A percentile compares a stretch with the other conserved stretches of the same genome.
phyloP scores from a whole-genome alignment of 1,140 invertebrate genomes.

The Planococcus citri region DNA sequence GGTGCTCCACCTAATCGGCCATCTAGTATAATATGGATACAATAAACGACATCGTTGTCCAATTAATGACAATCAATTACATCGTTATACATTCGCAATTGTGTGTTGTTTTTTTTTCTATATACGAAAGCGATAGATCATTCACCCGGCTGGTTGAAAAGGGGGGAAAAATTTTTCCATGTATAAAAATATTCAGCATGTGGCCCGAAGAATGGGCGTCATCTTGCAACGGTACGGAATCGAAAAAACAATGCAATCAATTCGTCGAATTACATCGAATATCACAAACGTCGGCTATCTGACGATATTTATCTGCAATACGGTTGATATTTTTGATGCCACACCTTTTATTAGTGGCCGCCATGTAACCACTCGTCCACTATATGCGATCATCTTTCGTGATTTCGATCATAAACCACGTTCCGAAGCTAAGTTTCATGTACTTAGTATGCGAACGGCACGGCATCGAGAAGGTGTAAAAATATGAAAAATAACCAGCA shows the following conservation, averaged over 20 bases:
- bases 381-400: neutral
- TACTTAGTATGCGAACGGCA: no score
- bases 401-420: constrained; percentile 2
- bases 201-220: constrained; percentile 4
- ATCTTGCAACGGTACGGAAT: neutral
- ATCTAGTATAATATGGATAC: no score
- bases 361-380: neutral
- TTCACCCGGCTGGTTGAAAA: neutral
- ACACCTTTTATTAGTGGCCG: constrained; percentile 1
- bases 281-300: constrained; percentile 1
- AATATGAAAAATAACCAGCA: no score
- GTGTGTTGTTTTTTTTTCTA: no score
- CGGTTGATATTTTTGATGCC: constrained; percentile 2
- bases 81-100: neutral
- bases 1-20: neutral
- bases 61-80: constrained; percentile 8
- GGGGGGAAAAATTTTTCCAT: neutral
- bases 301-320: constrained; percentile 2
- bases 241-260: constrained; percentile 7
- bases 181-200: constrained; percentile 7
- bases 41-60: neutral
- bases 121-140: neutral
- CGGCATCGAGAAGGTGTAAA: no score
- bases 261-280: neutral
- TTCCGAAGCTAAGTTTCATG: neutral